phyloP scores from a whole-genome alignment of 2,113 vertebrate species.

The Ageneiosus marmoratus region DNA sequence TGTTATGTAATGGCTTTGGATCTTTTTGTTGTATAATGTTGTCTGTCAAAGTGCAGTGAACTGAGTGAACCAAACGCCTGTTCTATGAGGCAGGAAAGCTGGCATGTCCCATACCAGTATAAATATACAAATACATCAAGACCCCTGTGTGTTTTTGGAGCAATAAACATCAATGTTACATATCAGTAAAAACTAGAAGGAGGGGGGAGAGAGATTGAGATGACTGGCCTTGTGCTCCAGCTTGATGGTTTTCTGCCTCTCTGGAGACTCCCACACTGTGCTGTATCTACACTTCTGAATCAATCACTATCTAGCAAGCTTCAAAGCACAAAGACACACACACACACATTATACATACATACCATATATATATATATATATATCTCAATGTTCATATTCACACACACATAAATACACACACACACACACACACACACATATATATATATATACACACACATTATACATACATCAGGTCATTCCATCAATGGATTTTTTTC shows the following conservation, averaged over 20 bases:
- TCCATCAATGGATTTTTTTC: too few relatives aligned
- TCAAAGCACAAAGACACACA: conserved; percentile 49
- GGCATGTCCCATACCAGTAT: conserved; percentile 68
- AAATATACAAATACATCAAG: conserved; percentile 58
- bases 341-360: neutral
- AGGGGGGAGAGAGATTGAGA: conserved; percentile 53
- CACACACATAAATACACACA: conserved; percentile 17
- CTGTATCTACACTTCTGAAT: conserved; percentile 69
- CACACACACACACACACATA: neutral
- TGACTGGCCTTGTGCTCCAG: conserved; percentile 51
- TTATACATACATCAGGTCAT: too few relatives aligned
- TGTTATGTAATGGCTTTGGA: neutral
- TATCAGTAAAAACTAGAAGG: conserved; percentile 66
- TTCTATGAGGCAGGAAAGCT: conserved; percentile 53
- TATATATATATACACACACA: too few relatives aligned
- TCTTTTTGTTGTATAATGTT: conserved; percentile 44
- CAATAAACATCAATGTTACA: conserved; percentile 72
- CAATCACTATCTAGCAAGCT: conserved; percentile 65
- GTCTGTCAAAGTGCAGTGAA: conserved; percentile 46
- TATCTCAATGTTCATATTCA: too few relatives aligned
- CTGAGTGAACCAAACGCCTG: conserved; percentile 59
- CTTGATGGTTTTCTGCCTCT: conserved; percentile 64
- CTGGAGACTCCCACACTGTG: conserved; percentile 66
- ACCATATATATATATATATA: too few relatives aligned
- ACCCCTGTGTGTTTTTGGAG: conserved; percentile 62